Percentiles rank a stretch among this genome's conserved stretches.
phyloP scores from a whole-genome alignment of 2,797 vertebrate genomes.

The Clangula hyemalis region DNA sequence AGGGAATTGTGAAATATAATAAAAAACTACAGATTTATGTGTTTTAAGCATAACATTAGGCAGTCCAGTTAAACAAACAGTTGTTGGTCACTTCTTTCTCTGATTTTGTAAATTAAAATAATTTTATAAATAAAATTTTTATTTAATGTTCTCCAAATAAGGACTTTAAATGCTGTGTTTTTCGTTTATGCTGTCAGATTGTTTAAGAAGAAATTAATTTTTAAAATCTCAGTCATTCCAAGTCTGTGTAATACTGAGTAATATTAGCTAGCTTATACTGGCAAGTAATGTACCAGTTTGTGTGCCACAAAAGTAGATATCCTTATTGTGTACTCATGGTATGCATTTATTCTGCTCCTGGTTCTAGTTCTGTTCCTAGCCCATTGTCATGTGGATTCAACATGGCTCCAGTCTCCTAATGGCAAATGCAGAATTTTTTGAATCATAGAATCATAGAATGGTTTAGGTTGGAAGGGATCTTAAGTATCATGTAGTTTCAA shows the following conservation, averaged over 20 bases:
- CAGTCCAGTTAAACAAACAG: background rate
- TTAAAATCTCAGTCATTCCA: background rate
- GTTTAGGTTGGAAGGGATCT: no score
- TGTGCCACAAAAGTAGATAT: background rate
- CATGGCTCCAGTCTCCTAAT: background rate
- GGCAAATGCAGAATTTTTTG: background rate
- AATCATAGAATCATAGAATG: no score
- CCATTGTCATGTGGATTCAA: background rate
- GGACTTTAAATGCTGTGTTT: background rate
- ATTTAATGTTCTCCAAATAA: background rate
- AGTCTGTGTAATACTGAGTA: background rate
- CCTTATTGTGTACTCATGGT: background rate
- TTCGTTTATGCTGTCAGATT: background rate
- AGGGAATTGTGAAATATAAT: background rate
- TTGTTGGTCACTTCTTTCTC: background rate
- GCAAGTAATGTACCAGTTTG: background rate
- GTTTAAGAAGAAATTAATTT: background rate
- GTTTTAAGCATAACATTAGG: background rate
- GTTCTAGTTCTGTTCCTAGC: background rate
- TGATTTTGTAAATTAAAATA: background rate
- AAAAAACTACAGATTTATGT: background rate
- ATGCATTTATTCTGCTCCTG: background rate
- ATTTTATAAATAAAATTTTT: background rate
- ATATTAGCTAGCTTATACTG: background rate
- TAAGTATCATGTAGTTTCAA: no score